A percentile compares a stretch with the other conserved stretches of the same genome.
Evolutionary conservation across 1,140 invertebrate species (phyloP).

Genomic region (Magallana angulata): DNA sequence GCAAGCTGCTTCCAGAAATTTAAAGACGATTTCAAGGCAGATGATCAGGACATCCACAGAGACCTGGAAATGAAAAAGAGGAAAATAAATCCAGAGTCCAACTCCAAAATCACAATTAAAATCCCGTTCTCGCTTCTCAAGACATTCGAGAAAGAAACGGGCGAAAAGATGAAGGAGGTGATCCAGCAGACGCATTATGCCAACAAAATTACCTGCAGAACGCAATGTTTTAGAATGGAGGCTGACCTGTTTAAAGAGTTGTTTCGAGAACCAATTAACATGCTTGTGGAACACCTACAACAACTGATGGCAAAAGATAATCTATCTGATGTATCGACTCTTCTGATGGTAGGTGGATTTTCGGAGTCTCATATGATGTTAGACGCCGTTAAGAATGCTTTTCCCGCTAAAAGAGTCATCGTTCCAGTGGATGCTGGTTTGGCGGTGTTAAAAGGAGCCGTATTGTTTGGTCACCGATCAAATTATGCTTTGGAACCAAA

Average conservation of each 20-base stretch:
- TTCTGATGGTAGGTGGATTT: slow-evolving; percentile 64
- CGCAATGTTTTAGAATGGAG: slow-evolving; percentile 56
- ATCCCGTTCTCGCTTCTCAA: slow-evolving; percentile 33
- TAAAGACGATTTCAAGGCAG: slow-evolving; percentile 50
- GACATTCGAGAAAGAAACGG: slow-evolving; percentile 45
- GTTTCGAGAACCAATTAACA: slow-evolving; percentile 41
- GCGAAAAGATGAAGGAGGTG: slow-evolving; percentile 51
- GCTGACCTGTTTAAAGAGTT: slow-evolving; percentile 50
- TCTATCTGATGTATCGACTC: slow-evolving; percentile 45
- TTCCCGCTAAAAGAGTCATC: slow-evolving; percentile 54
- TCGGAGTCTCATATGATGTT: slow-evolving; percentile 61
- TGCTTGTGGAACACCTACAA: slow-evolving; percentile 52
- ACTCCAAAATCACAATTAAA: slow-evolving; percentile 57
- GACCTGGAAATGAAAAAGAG: slow-evolving; percentile 61
- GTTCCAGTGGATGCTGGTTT: slow-evolving; percentile 57
- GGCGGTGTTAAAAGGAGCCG: slow-evolving; percentile 61
- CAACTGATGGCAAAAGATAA: slow-evolving; percentile 46
- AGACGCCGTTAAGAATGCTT: slow-evolving; percentile 48
- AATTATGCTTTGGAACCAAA: slow-evolving; percentile 51
- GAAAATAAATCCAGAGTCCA: slow-evolving; percentile 42
- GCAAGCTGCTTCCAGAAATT: too few species aligned
- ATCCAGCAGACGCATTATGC: slow-evolving; percentile 48
- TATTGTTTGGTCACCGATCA: slow-evolving; percentile 59
- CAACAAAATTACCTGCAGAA: slow-evolving; percentile 56
- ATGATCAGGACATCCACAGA: slow-evolving; percentile 54